Base-by-base conservation (phyloP, 1,140 invertebrate genomes). In the Varroa destructor region DNA sequence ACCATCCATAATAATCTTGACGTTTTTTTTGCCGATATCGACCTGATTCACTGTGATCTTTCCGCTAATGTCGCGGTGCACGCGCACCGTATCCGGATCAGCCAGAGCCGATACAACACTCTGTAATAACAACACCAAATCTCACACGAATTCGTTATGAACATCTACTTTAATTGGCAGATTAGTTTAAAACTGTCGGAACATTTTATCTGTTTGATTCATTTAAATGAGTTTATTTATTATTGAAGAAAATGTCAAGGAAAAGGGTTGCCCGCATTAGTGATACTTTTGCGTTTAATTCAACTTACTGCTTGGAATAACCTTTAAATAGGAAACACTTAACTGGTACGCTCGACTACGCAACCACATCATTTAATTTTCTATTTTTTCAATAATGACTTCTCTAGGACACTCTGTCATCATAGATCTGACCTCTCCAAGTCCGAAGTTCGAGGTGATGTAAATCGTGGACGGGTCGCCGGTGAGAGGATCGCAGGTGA, bases 371-470 rank as follows among this genome's bases (percentile, higher is more conserved):
- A 51, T 51, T 51, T 8, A 3, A 5, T 51, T 51, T 51, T 51
- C 8, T 51, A 5, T 51, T 51, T 51, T 5, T 51, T 51, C 8
- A 5, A 51, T 8, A 8, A 51, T 8, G 46, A 8, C 46, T 51
- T 8, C 8, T 5, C 46, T 51, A 51, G 8, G 8, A 3, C 46
- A 51, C 46, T 25, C 46, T 0, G 8, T 51, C 25, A 25, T 25
- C 25, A 25, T 51, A 51, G 46, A 51, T 8, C 71, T 75, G 79
- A 86, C 86, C 82, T 91, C 89, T 74, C 89, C 89, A 5, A 90
- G 79, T 0, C 89, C 89, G 80, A 85, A 88, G 79, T 89, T 89
- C 0, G 88, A 86, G n/a, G 87, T 88, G 71, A 91, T 84, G 14
- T 86, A 79, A 61, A 90, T 84, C 67, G 58, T 14, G 1, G 82